Evolutionary conservation across 2,888 invertebrate species (phyloP), one percentile per base, ranked within the genome.

Genomic region (Volucella inflata): DNA sequence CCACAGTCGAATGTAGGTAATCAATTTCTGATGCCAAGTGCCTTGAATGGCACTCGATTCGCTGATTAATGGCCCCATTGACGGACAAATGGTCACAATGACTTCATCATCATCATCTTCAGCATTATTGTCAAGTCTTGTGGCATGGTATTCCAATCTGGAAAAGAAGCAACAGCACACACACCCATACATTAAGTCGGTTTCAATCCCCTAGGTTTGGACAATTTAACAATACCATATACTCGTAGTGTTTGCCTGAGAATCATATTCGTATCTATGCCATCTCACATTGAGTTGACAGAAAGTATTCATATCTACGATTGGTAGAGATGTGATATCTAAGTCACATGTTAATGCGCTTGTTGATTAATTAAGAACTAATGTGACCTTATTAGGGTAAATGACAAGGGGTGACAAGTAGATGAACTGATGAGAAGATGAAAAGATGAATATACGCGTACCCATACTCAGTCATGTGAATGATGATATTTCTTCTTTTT

Each of bases 281-380:
- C 38, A 65, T 65, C 57, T 4, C 11, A 21, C 50, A 11, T 53
- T 62, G 12, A 51, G 16, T 42, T 72, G 50, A 72, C 50, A 72
- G 53, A 17, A 8, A 46, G 30, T 48, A 11, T 48, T 8, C 14
- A 10, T 12, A 46, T 48, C 40, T 30, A 17, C 40, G 46, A 42
- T 50, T 30, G 0, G 30, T 30, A 30, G 30, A 30, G 70, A 50
- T 55, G 42, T 59, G 51, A 11, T 44, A 77, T 48, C 44, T 38
- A 51, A 75, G 68, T 44, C 55, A 70, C 46, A 59, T 65, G 75
- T 70, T 84, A 65, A 84, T 80, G 70, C 51, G 74, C 70, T 75
- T 75, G 79, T 80, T 75, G 79, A 84, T 84, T 79, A 79, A 84
- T 84, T 84, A 71, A 84, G 68, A 84, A 75, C 84, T 79, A 60